Evolutionary conservation across 2,113 vertebrate genomes (phyloP).

Genomic region (Anhinga rufa): DNA sequence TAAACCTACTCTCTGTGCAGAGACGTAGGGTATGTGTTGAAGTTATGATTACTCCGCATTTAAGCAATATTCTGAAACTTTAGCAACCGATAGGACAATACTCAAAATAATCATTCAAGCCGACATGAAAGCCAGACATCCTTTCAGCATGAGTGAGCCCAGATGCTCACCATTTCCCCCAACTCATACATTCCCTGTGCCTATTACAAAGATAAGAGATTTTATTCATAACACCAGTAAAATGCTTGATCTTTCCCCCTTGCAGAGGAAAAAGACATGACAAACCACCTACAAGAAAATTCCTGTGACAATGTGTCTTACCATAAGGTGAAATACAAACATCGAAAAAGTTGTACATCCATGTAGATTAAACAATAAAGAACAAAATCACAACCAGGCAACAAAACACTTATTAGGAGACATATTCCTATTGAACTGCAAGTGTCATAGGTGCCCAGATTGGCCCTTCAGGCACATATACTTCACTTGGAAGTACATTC

Average conservation of each 20-base stretch:
- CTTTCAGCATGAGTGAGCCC: background rate
- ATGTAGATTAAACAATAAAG: background rate
- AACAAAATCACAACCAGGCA: background rate
- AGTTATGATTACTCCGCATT: background rate
- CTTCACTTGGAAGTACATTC: background rate
- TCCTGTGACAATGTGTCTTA: background rate
- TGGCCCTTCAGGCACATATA: background rate
- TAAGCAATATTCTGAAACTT: background rate
- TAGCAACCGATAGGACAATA: background rate
- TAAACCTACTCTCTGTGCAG: background rate
- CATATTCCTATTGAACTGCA: background rate
- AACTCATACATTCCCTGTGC: background rate
- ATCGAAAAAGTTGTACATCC: background rate
- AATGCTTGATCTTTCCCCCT: background rate
- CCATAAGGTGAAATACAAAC: background rate
- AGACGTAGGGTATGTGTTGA: background rate
- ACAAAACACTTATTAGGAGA: background rate
- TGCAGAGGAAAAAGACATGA: background rate
- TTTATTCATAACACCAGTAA: background rate
- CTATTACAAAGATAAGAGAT: background rate
- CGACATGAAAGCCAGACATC: background rate
- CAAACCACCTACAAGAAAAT: background rate
- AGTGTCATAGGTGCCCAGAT: background rate
- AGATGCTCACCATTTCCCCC: background rate
- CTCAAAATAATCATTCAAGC: background rate